Conservation (phyloP, 2,888 invertebrate species). For the Lepidocyrtoides sp. region DNA sequence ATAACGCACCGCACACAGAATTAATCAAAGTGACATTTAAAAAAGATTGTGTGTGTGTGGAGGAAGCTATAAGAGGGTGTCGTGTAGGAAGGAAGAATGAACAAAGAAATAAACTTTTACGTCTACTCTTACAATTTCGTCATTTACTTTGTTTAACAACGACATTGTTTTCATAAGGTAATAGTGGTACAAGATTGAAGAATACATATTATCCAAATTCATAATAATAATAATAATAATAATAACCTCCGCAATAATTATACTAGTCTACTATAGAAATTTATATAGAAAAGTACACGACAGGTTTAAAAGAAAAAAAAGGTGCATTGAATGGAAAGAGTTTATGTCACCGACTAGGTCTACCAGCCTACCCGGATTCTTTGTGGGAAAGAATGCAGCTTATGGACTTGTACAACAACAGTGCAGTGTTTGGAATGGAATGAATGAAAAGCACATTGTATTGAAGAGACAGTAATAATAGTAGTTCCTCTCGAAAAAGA, state of each 20-base stretch:
- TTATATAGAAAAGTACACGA: background rate
- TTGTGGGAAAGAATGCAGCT: conserved; percentile 31
- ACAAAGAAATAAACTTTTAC: background rate
- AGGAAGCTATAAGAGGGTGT: conserved; percentile 54
- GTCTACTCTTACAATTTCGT: conserved; percentile 36
- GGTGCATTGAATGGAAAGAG: background rate
- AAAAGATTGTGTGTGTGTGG: conserved; percentile 42
- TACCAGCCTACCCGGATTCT: conserved; percentile 51
- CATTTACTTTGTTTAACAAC: too few relatives aligned
- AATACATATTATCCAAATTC: too few relatives aligned
- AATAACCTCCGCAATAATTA: conserved; percentile 37
- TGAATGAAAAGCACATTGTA: conserved; percentile 25
- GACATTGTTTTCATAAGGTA: too few relatives aligned
- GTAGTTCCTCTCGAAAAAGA: conserved; percentile 12
- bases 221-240: background rate
- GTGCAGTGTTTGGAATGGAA: background rate
- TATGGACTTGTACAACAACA: background rate
- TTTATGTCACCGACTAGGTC: too few relatives aligned
- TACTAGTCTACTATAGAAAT: too few relatives aligned
- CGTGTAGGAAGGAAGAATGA: conserved; percentile 64
- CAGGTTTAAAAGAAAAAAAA: background rate
- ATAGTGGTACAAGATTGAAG: too few relatives aligned
- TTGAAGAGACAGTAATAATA: background rate
- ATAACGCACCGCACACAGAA: conserved; percentile 6
- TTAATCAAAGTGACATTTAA: conserved; percentile 61